Percentiles rank a stretch among this genome's conserved stretches.
phyloP scores from a whole-genome alignment of 2,888 invertebrate genomes.

The Augiades crinisus region DNA sequence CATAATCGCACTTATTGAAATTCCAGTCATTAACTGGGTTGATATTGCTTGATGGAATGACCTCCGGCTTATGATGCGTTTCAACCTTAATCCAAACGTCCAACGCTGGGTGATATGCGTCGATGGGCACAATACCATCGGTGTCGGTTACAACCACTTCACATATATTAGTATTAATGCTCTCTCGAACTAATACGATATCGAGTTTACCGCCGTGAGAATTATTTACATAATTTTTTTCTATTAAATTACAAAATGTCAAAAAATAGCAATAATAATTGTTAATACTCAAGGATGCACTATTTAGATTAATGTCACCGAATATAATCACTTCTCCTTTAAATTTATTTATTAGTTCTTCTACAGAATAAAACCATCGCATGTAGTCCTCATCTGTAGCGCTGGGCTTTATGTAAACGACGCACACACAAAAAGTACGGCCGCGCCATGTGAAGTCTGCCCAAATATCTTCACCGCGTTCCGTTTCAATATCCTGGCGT shows the following conservation, averaged over 20 bases:
- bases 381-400: constrained; percentile 21
- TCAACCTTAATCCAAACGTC: not conserved
- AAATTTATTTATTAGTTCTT: not conserved
- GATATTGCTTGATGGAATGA: not conserved
- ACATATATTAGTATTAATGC: no score
- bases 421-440: constrained; percentile 14
- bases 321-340: not conserved
- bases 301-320: constrained; percentile 9
- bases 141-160: no score
- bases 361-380: constrained; percentile 9
- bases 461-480: constrained; percentile 27
- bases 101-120: not conserved
- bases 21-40: not conserved
- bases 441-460: constrained; percentile 16
- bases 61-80: not conserved
- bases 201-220: constrained; percentile 1
- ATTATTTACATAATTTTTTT: not conserved
- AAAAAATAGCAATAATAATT: constrained; percentile 9
- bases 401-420: constrained; percentile 26
- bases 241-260: not conserved
- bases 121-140: not conserved
- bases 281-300: not conserved
- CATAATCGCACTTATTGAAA: not conserved
- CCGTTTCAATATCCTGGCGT: constrained; percentile 19
- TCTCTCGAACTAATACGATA: constrained; percentile 1